Conservation (phyloP, 2,888 invertebrate genomes). For the Bembecia ichneumoniformis region DNA sequence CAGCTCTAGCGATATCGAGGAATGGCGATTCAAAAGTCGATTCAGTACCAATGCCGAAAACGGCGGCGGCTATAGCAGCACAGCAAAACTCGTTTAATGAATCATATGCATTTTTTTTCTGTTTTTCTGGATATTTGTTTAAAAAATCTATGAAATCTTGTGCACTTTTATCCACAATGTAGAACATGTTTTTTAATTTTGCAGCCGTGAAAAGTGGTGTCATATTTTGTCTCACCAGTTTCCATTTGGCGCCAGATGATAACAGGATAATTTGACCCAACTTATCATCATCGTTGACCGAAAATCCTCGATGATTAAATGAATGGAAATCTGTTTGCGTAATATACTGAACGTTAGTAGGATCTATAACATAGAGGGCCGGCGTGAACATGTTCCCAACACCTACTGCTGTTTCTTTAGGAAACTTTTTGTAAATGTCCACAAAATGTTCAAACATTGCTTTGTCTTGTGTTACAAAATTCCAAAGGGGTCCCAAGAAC, state of each 20-base stretch:
- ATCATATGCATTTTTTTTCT: constrained; percentile 20
- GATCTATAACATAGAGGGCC: constrained; percentile 27
- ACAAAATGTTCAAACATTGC: constrained; percentile 24
- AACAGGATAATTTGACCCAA: constrained; percentile 34
- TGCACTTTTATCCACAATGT: constrained; percentile 38
- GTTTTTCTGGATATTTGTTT: constrained; percentile 22
- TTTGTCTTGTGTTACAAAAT: constrained; percentile 20
- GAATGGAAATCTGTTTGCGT: constrained; percentile 29
- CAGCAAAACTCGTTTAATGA: constrained; percentile 26
- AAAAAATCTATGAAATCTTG: constrained; percentile 34
- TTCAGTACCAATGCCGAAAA: constrained; percentile 45
- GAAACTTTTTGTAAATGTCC: constrained; percentile 31
- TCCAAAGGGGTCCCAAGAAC: constrained; percentile 29
- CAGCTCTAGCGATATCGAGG: constrained; percentile 22
- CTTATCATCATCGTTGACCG: constrained; percentile 22
- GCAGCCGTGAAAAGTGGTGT: constrained; percentile 41
- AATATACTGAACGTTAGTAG: constrained; percentile 27
- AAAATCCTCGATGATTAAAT: constrained; percentile 32
- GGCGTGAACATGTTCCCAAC: constrained; percentile 24
- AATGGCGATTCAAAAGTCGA: constrained; percentile 44
- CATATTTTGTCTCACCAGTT: constrained; percentile 39
- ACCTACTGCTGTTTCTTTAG: constrained; percentile 32
- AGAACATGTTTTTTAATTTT: constrained; percentile 50
- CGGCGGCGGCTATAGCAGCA: constrained; percentile 38
- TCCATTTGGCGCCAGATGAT: constrained; percentile 39